phyloP scores from a whole-genome alignment of 2,888 invertebrate genomes.

The Ptychoptera contaminata region DNA sequence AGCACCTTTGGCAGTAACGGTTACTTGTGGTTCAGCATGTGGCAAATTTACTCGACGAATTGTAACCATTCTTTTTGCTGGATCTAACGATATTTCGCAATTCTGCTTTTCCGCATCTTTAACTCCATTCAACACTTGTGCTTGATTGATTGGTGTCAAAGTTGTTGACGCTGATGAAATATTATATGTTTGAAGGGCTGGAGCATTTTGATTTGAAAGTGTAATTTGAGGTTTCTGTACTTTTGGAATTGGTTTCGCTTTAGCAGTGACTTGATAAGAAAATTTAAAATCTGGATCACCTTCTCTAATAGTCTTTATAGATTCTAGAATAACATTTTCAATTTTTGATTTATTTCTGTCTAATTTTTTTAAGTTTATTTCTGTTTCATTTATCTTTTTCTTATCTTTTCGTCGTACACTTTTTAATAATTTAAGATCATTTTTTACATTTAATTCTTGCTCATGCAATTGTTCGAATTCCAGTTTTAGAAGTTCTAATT shows the following conservation, averaged over 20 bases:
- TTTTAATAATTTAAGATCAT: conserved; percentile 22
- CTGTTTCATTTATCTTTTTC: conserved; percentile 25
- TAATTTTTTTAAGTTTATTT: conserved; percentile 26
- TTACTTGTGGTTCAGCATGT: conserved; percentile 54
- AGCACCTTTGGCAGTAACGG: conserved; percentile 58
- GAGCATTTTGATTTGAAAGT: not conserved
- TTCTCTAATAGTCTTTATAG: conserved; percentile 27
- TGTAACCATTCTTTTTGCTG: conserved; percentile 45
- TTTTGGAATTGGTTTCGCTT: not conserved
- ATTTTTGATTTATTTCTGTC: conserved; percentile 28
- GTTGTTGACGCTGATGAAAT: not conserved
- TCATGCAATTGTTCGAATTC: conserved; percentile 28
- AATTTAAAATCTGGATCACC: conserved; percentile 27
- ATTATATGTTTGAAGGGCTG: too few species aligned
- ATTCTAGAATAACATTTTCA: conserved; percentile 25
- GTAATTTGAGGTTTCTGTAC: not conserved
- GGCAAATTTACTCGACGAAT: conserved; percentile 54
- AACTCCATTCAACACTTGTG: not conserved
- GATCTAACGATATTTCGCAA: conserved; percentile 16
- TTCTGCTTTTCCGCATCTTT: not conserved
- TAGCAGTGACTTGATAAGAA: conserved; percentile 16
- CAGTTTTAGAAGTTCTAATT: conserved; percentile 23
- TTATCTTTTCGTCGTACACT: conserved; percentile 22
- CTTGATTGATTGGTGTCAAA: not conserved
- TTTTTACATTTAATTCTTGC: conserved; percentile 26